Conservation (phyloP, 2,888 invertebrate species). For the Troglohyphantes excavatus region DNA sequence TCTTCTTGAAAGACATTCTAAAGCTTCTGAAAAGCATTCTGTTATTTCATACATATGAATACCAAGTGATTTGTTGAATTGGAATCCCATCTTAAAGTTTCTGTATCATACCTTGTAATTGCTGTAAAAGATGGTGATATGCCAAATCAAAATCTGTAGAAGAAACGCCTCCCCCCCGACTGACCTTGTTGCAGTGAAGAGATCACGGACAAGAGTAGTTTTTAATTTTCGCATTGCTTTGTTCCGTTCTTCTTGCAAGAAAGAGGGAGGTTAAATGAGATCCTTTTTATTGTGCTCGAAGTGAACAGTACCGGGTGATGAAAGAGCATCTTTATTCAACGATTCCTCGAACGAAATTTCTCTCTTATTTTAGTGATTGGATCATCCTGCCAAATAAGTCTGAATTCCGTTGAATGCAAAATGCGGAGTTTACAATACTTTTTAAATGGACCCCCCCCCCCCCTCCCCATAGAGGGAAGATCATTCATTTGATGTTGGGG, state of each 20-base stretch:
- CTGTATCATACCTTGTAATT: background rate
- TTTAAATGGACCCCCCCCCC: background rate
- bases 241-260: conserved; percentile 22
- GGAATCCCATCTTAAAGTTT: background rate
- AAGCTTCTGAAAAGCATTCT: too few relatives aligned
- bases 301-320: conserved; percentile 24
- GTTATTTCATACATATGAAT: too few relatives aligned
- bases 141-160: conserved; percentile 22
- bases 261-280: conserved; percentile 42
- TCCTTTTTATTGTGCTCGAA: conserved; percentile 34
- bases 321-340: conserved; percentile 22
- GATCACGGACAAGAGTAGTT: conserved; percentile 54
- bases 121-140: conserved; percentile 47
- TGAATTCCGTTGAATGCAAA: conserved; percentile 2
- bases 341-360: conserved; percentile 19
- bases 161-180: conserved; percentile 45
- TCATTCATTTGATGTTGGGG: background rate
- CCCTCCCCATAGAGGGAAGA: too few relatives aligned
- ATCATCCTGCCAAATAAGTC: conserved; percentile 20
- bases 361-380: background rate
- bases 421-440: background rate
- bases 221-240: conserved; percentile 30
- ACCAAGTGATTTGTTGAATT: background rate
- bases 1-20: too few relatives aligned
- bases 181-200: conserved; percentile 64